Conservation (phyloP, 2,113 vertebrate genomes). For the Psittacara wagleri region DNA sequence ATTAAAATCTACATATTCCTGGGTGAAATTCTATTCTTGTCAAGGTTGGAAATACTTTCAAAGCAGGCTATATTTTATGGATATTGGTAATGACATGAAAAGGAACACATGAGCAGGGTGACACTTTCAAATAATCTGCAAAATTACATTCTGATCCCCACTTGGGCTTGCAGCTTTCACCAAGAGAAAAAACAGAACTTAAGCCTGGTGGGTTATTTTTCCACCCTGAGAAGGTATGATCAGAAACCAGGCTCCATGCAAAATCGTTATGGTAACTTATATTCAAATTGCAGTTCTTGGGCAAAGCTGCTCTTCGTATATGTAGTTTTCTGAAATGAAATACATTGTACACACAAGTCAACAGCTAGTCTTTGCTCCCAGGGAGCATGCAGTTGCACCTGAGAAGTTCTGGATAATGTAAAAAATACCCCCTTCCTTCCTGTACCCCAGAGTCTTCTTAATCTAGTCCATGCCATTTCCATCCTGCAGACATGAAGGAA, state of each 20-base stretch:
- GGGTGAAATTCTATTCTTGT: not conserved
- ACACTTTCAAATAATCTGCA: not conserved
- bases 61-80: not conserved
- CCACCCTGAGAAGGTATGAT: not conserved
- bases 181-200: not conserved
- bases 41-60: not conserved
- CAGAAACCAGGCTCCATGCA: not conserved
- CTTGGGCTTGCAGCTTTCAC: not conserved
- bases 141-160: not conserved
- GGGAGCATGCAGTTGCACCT: not conserved
- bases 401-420: not conserved
- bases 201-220: not conserved
- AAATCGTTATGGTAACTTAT: not conserved
- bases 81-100: not conserved
- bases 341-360: not conserved
- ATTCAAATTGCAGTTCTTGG: not conserved
- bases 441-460: not conserved
- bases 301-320: rapidly evolving
- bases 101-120: not conserved
- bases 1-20: not conserved
- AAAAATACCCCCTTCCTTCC: not conserved
- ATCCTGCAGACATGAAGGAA: not conserved
- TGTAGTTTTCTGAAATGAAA: not conserved
- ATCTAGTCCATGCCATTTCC: not conserved
- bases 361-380: not conserved